Base-by-base conservation (phyloP, 2,888 invertebrate genomes). In the Limnephilus marmoratus region DNA sequence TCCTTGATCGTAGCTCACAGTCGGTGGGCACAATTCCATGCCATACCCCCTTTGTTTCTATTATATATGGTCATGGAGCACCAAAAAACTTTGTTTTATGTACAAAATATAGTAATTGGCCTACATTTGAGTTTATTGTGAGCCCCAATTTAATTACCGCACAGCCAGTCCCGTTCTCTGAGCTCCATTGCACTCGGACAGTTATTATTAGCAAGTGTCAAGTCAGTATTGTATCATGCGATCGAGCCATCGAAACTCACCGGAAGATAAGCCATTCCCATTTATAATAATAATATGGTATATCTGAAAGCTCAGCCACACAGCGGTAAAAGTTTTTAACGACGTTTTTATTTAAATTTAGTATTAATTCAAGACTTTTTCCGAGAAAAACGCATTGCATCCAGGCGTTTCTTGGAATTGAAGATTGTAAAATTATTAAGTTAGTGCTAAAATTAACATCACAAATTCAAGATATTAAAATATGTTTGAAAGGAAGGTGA, bases 211-310 rank as follows among this genome's bases (percentile, higher is more conserved):
- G n/a, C 49, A 49, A 86, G 31, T 49, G 18, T 29, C 86, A 83
- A 31, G n/a, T n/a, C n/a, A n/a, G 18, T 13, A 86, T 49, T 86
- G 53, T 86, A 86, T 12, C 45, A 11, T 34, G 29, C 18, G 85
- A 86, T 15, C 53, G 45, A 29, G 11, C 53, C 86, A 49, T 53
- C 31, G 53, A 86, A 86, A 86, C 49, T 86, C 53, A 29, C 29
- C 86, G 86, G 86, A 86, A 86, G 49, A 86, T 86, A 86, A 86
- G 45, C 86, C 29, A 29, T 86, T 86, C 31, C 37, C 15, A 86
- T 31, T 82, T 18, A 82, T 82, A 34, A 82, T 34, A 34, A 82
- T 82, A 82, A 82, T 4, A 82, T 82, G 82, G 34, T 31, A 18
- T 82, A 0, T 82, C n/a, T 68, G 7, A 68, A 68, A 68, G 68